These are phyloP conservation scores for Trilocha varians DNA, from an alignment of 2,888 invertebrate species.

Conservation along the genomic window DNA sequence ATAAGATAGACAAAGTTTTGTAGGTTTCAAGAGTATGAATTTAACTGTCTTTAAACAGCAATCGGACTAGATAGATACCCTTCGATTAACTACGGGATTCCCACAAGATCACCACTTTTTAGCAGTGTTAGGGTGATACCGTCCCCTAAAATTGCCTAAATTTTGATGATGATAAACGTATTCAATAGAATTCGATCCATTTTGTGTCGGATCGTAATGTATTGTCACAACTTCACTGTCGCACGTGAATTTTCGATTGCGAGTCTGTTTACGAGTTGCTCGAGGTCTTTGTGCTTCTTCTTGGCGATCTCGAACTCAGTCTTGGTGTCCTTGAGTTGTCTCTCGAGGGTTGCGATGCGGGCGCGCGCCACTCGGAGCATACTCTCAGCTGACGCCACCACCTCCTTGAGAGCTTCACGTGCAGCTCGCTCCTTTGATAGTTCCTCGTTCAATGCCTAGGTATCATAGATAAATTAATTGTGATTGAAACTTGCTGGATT, in stretches of 20 bases:
- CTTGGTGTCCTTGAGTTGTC: conserved; percentile 48
- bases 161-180: neutral
- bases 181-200: neutral
- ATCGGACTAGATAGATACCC: no score
- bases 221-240: conserved; percentile 39
- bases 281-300: conserved; percentile 56
- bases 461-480: no score
- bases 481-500: no score
- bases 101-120: no score
- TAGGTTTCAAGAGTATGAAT: no score
- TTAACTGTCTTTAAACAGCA: no score
- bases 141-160: no score
- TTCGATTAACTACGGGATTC: no score
- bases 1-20: no score
- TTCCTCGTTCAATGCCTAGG: conserved; percentile 43
- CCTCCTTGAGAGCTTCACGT: conserved; percentile 47
- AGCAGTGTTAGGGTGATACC: no score
- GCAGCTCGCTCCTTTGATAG: conserved; percentile 49
- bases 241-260: conserved; percentile 28
- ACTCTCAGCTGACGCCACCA: conserved; percentile 50
- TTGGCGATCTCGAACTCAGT: conserved; percentile 39
- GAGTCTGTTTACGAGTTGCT: conserved; percentile 54
- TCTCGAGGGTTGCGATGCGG: conserved; percentile 48
- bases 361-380: conserved; percentile 57
- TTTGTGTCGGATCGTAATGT: conserved; percentile 24